Conservation (phyloP, 2,888 invertebrate species). For the Sylvicola fuscatus region DNA sequence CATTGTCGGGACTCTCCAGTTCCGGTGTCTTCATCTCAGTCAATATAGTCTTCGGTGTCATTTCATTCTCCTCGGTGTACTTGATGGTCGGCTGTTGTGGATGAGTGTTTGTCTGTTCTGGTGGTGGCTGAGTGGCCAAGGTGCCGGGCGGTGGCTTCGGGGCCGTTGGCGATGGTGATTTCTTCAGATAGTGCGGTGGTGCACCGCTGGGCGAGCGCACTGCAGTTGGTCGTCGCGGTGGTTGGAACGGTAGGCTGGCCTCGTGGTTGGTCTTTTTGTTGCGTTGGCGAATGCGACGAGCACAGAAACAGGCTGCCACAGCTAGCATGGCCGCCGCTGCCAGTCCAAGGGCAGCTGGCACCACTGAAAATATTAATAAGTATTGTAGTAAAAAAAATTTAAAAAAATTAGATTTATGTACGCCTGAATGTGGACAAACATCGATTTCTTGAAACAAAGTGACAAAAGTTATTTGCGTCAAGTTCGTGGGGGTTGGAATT, state of each 20-base stretch:
- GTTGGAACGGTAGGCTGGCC: slow-evolving; percentile 23
- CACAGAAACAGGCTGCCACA: slow-evolving; percentile 22
- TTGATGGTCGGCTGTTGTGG: slow-evolving; percentile 15
- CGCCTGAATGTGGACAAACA: no score
- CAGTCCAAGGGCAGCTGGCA: slow-evolving; percentile 23
- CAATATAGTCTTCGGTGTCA: slow-evolving; percentile 11
- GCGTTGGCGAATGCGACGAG: slow-evolving; percentile 19
- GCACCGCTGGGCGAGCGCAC: slow-evolving; percentile 71
- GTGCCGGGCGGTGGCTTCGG: slow-evolving; percentile 25
- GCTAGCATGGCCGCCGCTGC: slow-evolving; percentile 23
- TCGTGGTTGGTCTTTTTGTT: slow-evolving; percentile 24
- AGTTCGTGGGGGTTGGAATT: no score
- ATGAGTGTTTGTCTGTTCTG: slow-evolving; percentile 2
- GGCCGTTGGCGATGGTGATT: slow-evolving; percentile 76
- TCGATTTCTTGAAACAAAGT: no score
- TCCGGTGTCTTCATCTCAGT: slow-evolving; percentile 11
- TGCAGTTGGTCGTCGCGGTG: slow-evolving; percentile 28
- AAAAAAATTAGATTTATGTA: no score
- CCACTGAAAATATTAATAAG: slow-evolving; percentile 13
- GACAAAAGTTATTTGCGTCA: no score
- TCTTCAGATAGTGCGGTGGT: slow-evolving; percentile 67
- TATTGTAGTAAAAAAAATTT: no score
- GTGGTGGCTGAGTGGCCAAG: slow-evolving; percentile 4
- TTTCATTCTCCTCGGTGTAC: slow-evolving; percentile 23
- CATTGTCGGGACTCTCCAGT: slow-evolving; percentile 11